Percentiles rank a stretch among this genome's conserved stretches.
Evolutionary conservation across 2,888 invertebrate genomes (phyloP).

Genomic region (Arrhopalites spinosus): DNA sequence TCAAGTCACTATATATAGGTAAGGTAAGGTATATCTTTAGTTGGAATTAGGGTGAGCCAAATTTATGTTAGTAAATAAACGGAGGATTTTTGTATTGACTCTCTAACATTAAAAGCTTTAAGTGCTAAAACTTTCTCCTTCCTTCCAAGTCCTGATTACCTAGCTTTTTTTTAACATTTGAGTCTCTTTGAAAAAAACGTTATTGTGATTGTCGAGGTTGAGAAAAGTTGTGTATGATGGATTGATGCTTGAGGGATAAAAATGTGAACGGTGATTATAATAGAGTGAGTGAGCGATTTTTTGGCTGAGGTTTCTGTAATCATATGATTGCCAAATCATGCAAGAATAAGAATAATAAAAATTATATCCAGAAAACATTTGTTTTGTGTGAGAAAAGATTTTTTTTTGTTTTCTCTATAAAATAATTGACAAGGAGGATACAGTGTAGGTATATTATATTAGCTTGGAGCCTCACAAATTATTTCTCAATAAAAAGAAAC

Average conservation of each 20-base stretch:
- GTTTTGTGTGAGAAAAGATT: not conserved
- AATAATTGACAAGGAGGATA: not conserved
- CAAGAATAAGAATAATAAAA: conserved; percentile 4
- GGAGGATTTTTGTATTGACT: not conserved
- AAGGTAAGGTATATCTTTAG: no score
- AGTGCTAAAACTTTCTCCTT: conserved; percentile 24
- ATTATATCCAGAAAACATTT: not conserved
- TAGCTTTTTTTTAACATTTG: not conserved
- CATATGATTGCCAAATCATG: conserved; percentile 19
- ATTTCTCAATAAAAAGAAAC: not conserved
- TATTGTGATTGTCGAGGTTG: not conserved
- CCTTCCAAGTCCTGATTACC: not conserved
- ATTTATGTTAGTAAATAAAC: conserved; percentile 14
- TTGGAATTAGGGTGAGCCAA: conserved; percentile 8
- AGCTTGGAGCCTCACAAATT: not conserved
- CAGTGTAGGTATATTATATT: not conserved
- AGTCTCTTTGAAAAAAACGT: not conserved
- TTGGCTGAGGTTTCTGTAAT: conserved; percentile 21
- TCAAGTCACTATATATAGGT: no score
- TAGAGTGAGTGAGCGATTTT: conserved; percentile 15
- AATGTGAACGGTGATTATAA: not conserved
- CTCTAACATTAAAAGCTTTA: conserved; percentile 13
- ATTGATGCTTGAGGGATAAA: not conserved
- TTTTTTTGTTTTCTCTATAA: not conserved
- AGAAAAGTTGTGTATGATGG: not conserved